Evolutionary conservation across 2,888 invertebrate genomes (phyloP).

Genomic region (Orchesellides sinensis): DNA sequence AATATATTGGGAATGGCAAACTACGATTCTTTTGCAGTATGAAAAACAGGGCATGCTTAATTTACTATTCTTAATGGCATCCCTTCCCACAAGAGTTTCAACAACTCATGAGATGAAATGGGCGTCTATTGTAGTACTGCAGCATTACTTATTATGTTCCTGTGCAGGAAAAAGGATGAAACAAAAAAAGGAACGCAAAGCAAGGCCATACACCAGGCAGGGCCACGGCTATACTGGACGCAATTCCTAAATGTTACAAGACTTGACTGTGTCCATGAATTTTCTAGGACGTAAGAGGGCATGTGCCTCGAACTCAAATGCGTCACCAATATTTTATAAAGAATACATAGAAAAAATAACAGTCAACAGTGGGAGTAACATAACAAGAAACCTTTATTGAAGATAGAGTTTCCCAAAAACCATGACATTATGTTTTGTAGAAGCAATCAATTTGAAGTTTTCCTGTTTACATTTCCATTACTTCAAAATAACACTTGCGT

Average conservation of each 20-base stretch:
- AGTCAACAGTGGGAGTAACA: not conserved
- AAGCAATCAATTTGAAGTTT: not conserved
- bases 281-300: not conserved
- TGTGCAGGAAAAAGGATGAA: not conserved
- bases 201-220: not conserved
- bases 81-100: slow-evolving; percentile 57
- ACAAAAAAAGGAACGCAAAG: not conserved
- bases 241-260: not conserved
- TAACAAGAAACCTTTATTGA: not conserved
- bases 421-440: not conserved
- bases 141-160: no score
- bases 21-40: slow-evolving; percentile 42
- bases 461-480: not conserved
- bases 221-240: not conserved
- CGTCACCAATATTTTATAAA: not conserved
- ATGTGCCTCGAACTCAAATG: not conserved
- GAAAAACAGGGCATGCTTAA: slow-evolving; percentile 49
- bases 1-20: slow-evolving; percentile 37
- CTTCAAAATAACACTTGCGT: no score
- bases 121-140: slow-evolving; percentile 45
- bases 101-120: slow-evolving; percentile 57
- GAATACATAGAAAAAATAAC: not conserved
- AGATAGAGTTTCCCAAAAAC: not conserved
- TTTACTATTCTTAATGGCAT: slow-evolving; percentile 55
- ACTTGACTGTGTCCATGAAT: not conserved